These are phyloP conservation scores for Ceramica pisi DNA, from an alignment of 2,888 invertebrate genomes.

Conservation along the genomic window DNA sequence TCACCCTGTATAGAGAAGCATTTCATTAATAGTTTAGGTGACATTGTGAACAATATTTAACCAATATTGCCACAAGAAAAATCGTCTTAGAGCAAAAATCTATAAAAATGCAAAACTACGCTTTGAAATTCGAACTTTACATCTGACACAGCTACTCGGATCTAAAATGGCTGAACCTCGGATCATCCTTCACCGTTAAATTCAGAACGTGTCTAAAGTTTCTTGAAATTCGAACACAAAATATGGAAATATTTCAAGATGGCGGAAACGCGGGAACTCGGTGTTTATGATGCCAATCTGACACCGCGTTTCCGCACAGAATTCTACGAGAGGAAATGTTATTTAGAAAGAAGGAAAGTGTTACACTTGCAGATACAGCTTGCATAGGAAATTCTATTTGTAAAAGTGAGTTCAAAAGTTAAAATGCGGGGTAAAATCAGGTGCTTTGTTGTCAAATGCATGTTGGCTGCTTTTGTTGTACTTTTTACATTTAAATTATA, in stretches of 20 bases:
- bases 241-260: slow-evolving; percentile 24
- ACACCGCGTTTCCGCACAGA: slow-evolving; percentile 25
- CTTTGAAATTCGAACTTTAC: slow-evolving; percentile 4
- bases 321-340: slow-evolving; percentile 22
- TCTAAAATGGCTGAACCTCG: slow-evolving; percentile 10
- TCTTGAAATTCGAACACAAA: slow-evolving; percentile 28
- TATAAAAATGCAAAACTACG: slow-evolving; percentile 1
- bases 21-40: background rate
- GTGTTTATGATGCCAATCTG: slow-evolving; percentile 45
- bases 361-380: background rate
- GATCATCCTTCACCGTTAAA: slow-evolving; percentile 2
- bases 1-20: background rate
- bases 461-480: background rate
- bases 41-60: background rate
- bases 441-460: slow-evolving; percentile 14
- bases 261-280: slow-evolving; percentile 28
- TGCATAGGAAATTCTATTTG: slow-evolving; percentile 1
- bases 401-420: background rate
- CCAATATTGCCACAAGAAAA: background rate
- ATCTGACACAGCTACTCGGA: background rate
- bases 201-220: slow-evolving; percentile 10
- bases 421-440: slow-evolving; percentile 6
- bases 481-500: background rate
- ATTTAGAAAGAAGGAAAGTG: slow-evolving; percentile 20
- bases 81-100: background rate